Conservation (phyloP, 2,888 invertebrate genomes). For the Hecatera dysodea region DNA sequence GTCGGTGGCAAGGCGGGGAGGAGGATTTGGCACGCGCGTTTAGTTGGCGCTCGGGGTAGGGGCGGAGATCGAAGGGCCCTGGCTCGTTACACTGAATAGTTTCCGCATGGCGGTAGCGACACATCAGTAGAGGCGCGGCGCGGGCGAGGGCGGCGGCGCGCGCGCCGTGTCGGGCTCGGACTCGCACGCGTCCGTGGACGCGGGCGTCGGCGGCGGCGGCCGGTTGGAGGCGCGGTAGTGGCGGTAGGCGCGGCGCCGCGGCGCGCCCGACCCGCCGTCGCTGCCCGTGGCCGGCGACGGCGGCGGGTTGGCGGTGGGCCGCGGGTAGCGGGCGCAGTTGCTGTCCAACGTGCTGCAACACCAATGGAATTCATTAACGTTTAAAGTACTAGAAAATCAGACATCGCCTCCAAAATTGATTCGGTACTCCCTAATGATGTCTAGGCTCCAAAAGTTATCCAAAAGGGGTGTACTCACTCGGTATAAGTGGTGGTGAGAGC, state of each 20-base stretch:
- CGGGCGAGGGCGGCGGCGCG: slow-evolving; percentile 97
- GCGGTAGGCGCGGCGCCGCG: slow-evolving; percentile 93
- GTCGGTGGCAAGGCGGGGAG: no score
- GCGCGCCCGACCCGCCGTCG: slow-evolving; percentile 92
- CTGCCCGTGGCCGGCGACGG: slow-evolving; percentile 96
- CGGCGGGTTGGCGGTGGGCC: slow-evolving; percentile 97
- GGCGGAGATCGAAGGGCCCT: no score
- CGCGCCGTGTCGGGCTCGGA: slow-evolving; percentile 94
- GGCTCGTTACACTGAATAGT: no score
- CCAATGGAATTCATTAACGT: background rate
- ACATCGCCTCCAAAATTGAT: background rate
- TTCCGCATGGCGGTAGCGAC: background rate
- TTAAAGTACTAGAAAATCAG: background rate
- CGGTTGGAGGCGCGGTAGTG: slow-evolving; percentile 95
- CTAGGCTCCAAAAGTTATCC: no score
- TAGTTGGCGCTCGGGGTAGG: no score
- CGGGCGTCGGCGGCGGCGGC: slow-evolving; percentile 98
- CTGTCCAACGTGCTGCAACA: slow-evolving; percentile 91
- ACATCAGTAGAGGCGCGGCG: slow-evolving; percentile 81
- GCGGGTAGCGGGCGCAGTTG: slow-evolving; percentile 94
- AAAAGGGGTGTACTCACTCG: slow-evolving; percentile 75
- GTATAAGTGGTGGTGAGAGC: slow-evolving; percentile 68
- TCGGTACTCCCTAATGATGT: no score
- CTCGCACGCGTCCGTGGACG: slow-evolving; percentile 98
- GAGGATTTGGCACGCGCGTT: no score